phyloP scores from a whole-genome alignment of 1,140 invertebrate species.

The Pachyrhynchus sulphureomaculatus region DNA sequence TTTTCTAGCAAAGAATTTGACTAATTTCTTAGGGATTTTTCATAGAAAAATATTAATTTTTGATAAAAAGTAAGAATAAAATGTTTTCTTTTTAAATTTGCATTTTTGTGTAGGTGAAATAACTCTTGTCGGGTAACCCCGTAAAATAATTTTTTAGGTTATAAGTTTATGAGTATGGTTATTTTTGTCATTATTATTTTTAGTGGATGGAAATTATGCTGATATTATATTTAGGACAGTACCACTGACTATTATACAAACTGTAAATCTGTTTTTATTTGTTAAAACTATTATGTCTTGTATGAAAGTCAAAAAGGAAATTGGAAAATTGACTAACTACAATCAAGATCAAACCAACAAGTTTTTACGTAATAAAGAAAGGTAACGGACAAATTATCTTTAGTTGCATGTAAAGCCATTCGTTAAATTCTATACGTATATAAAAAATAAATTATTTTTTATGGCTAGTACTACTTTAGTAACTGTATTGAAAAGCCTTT shows the following conservation, averaged over 20 bases:
- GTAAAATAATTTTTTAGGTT: neutral
- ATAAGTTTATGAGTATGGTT: too few species aligned
- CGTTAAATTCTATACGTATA: conserved; percentile 4
- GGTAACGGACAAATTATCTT: neutral
- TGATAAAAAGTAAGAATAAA: too few species aligned
- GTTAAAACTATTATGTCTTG: neutral
- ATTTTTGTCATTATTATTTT: neutral
- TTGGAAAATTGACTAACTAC: neutral
- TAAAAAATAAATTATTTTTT: too few species aligned
- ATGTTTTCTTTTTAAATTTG: too few species aligned
- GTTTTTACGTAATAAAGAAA: neutral
- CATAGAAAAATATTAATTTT: too few species aligned
- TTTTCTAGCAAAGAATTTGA: too few species aligned
- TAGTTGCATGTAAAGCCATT: neutral
- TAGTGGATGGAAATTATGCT: conserved; percentile 2
- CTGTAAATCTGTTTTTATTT: neutral
- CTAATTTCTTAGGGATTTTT: too few species aligned
- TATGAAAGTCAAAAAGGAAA: conserved; percentile 1
- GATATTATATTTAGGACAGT: neutral
- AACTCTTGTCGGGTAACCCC: too few species aligned
- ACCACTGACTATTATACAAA: neutral
- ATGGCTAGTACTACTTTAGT: too few species aligned
- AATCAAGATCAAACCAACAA: neutral
- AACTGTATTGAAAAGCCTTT: too few species aligned
- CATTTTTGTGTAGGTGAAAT: too few species aligned